Evolutionary conservation across 2,888 invertebrate species (phyloP).

Genomic region (Galeruca laticollis): DNA sequence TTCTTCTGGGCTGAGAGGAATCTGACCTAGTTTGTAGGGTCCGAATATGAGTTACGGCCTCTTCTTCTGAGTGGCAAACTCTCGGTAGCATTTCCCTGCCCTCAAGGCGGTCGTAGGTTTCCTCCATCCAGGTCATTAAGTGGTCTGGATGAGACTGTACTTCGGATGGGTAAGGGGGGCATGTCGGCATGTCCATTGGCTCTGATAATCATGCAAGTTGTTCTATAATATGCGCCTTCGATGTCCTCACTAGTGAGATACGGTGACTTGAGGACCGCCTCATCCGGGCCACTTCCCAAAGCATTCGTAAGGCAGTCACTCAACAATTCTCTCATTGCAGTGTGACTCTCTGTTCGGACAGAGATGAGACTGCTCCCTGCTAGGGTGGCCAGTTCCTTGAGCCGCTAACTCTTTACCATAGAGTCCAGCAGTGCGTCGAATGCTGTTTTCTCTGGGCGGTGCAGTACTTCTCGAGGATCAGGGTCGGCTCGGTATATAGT

Average conservation of each 20-base stretch:
- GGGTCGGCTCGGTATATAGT: not conserved
- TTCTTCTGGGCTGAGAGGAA: too few species aligned
- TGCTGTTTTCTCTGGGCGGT: not conserved
- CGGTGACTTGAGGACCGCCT: not conserved
- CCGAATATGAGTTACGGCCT: too few species aligned
- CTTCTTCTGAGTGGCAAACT: too few species aligned
- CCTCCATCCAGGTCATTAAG: too few species aligned
- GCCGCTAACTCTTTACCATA: not conserved
- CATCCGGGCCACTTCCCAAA: not conserved
- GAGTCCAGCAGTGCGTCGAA: not conserved
- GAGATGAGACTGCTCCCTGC: not conserved
- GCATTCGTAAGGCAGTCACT: not conserved
- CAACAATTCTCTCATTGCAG: not conserved
- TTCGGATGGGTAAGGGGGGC: not conserved
- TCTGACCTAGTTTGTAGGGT: too few species aligned
- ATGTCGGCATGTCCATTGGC: not conserved
- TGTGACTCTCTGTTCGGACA: not conserved
- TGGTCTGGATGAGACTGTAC: too few species aligned
- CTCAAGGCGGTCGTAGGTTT: too few species aligned
- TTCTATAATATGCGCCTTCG: not conserved
- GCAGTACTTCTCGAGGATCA: not conserved
- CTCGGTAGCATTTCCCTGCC: too few species aligned
- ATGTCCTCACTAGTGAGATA: not conserved
- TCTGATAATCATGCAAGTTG: not conserved
- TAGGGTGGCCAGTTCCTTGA: not conserved